Evolutionary conservation across 1,140 invertebrate species (phyloP).

Genomic region (Zophobas morio): DNA sequence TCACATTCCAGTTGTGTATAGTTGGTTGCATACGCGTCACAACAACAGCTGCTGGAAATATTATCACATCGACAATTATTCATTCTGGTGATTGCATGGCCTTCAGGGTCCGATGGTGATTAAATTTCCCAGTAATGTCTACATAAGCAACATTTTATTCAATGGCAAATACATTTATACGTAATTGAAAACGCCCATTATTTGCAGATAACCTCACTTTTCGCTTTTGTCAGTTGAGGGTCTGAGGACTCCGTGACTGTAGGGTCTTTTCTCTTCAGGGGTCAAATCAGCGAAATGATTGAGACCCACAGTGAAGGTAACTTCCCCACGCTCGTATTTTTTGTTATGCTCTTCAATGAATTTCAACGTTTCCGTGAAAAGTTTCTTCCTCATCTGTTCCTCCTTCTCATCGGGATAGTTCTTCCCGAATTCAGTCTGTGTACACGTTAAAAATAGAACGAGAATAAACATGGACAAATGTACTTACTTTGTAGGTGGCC

Average conservation of each 20-base stretch:
- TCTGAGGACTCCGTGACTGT: constrained; percentile 8
- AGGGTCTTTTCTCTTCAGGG: constrained; percentile 8
- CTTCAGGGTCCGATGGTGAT: too few relatives aligned
- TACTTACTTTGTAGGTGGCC: background rate
- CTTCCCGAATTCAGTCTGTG: constrained; percentile 1
- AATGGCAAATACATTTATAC: constrained; percentile 1
- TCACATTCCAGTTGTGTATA: too few relatives aligned
- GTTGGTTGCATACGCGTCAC: too few relatives aligned
- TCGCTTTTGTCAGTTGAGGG: background rate
- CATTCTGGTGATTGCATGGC: too few relatives aligned
- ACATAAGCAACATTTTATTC: background rate
- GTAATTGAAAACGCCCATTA: background rate
- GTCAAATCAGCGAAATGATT: constrained; percentile 40
- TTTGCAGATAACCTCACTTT: background rate
- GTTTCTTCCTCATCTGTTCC: constrained; percentile 11
- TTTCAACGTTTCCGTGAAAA: constrained; percentile 7
- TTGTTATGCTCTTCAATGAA: constrained; percentile 39
- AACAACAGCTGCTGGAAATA: too few relatives aligned
- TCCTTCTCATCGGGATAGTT: constrained; percentile 3
- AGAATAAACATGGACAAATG: too few relatives aligned
- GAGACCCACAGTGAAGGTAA: constrained; percentile 11
- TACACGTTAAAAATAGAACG: too few relatives aligned
- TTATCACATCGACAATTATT: too few relatives aligned
- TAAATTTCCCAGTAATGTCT: too few relatives aligned
- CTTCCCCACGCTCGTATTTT: constrained; percentile 9